Evolutionary conservation across 2,797 vertebrate genomes (phyloP).

Genomic region (Anableps anableps): DNA sequence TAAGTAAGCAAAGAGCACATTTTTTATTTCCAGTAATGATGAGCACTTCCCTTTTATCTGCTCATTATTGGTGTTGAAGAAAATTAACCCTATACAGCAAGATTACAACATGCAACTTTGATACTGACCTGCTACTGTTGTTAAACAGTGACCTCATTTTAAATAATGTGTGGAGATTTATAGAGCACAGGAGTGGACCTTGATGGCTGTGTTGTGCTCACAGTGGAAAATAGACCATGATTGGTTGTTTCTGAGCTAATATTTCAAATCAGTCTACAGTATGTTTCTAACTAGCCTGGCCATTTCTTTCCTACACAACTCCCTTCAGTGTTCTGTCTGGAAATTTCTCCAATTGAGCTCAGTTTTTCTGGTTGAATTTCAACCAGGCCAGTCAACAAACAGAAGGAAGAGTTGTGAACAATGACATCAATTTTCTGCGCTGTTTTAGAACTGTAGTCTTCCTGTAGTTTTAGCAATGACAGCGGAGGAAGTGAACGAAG

Average conservation of each 20-base stretch:
- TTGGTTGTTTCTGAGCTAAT: not conserved
- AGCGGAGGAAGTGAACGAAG: too few species aligned
- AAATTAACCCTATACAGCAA: not conserved
- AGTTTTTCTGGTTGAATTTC: too few species aligned
- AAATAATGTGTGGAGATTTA: not conserved
- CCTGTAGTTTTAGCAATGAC: too few species aligned
- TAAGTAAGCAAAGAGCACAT: not conserved
- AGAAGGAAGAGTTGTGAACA: too few species aligned
- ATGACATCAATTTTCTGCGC: too few species aligned
- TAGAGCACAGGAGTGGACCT: not conserved
- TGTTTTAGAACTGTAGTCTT: too few species aligned
- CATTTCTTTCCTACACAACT: too few species aligned
- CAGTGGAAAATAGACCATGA: not conserved
- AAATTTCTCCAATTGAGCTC: too few species aligned
- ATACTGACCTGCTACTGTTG: not conserved
- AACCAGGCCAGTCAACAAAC: too few species aligned
- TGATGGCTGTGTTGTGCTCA: not conserved
- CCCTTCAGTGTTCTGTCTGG: too few species aligned
- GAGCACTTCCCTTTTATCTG: too few species aligned
- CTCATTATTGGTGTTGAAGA: not conserved
- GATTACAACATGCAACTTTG: not conserved
- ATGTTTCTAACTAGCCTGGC: too few species aligned
- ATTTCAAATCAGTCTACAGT: not conserved
- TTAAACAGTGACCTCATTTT: not conserved
- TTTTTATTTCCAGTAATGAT: not conserved